These are phyloP conservation scores for Mythimna impura DNA, from an alignment of 2,888 invertebrate genomes.

Conservation along the genomic window DNA sequence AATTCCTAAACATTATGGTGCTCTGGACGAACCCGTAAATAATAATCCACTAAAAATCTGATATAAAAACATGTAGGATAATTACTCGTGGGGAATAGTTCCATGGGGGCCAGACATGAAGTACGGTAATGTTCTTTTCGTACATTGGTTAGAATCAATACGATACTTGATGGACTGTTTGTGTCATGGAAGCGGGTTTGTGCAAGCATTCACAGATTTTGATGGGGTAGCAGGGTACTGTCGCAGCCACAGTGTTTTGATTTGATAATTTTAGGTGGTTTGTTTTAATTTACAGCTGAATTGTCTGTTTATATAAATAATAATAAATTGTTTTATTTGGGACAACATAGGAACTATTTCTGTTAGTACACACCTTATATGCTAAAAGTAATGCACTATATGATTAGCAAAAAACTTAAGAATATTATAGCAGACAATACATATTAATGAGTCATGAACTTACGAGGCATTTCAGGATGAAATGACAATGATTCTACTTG, in stretches of 20 bases:
- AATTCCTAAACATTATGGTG: conserved; percentile 70
- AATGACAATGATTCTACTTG: too few species aligned
- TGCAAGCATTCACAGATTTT: conserved; percentile 91
- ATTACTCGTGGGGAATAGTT: conserved; percentile 86
- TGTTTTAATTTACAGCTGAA: neutral
- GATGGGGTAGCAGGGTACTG: conserved; percentile 87
- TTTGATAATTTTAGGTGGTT: conserved; percentile 32
- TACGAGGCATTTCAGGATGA: too few species aligned
- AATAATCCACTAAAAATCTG: conserved; percentile 88
- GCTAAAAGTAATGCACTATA: too few species aligned
- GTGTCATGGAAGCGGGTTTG: conserved; percentile 91
- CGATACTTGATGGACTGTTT: conserved; percentile 86
- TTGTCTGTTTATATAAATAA: neutral
- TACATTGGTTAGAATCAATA: conserved; percentile 75
- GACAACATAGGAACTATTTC: too few species aligned
- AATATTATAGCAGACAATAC: too few species aligned
- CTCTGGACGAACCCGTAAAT: conserved; percentile 83
- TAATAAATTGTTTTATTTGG: too few species aligned
- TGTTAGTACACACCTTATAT: too few species aligned
- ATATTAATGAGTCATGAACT: too few species aligned
- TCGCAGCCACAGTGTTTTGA: conserved; percentile 62
- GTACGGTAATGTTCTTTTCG: conserved; percentile 72
- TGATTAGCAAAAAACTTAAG: too few species aligned
- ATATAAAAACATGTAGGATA: conserved; percentile 90
- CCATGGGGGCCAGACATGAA: conserved; percentile 82